Evolutionary conservation across 2,797 vertebrate species (phyloP).

Genomic region (Etheostoma nigrum): DNA sequence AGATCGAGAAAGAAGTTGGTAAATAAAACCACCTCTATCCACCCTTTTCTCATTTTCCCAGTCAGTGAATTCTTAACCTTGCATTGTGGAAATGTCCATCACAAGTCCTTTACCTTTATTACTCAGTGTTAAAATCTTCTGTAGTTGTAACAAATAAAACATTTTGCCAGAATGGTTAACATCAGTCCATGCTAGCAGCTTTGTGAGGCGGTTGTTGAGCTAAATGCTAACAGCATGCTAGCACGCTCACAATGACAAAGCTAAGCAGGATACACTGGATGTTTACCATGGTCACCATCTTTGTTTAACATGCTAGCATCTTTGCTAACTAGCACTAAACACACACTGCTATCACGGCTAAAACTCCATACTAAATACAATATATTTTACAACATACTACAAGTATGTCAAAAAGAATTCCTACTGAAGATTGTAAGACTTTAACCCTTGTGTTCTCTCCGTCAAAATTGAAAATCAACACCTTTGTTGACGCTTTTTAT

Average conservation of each 20-base stretch:
- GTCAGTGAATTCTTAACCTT: constrained; percentile 54
- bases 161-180: not conserved
- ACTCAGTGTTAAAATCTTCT: constrained; percentile 34
- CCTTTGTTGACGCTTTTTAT: too few species aligned
- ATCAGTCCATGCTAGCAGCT: not conserved
- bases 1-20: constrained; percentile 32
- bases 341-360: not conserved
- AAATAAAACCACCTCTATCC: constrained; percentile 40
- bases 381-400: not conserved
- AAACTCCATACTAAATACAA: not conserved
- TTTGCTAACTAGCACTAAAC: not conserved
- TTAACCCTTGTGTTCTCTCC: too few species aligned
- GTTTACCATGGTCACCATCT: not conserved
- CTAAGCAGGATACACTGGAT: not conserved
- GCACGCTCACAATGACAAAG: too few species aligned
- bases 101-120: constrained; percentile 29
- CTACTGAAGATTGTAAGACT: constrained; percentile 24
- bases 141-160: not conserved
- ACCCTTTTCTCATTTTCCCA: constrained; percentile 55
- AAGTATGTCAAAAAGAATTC: not conserved
- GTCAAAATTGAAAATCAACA: too few species aligned
- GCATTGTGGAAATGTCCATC: constrained; percentile 59
- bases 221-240: not conserved
- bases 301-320: not conserved
- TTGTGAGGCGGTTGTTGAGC: not conserved